Evolutionary conservation across 2,888 invertebrate species (phyloP).

Genomic region (Pristionchus exspectatus): DNA sequence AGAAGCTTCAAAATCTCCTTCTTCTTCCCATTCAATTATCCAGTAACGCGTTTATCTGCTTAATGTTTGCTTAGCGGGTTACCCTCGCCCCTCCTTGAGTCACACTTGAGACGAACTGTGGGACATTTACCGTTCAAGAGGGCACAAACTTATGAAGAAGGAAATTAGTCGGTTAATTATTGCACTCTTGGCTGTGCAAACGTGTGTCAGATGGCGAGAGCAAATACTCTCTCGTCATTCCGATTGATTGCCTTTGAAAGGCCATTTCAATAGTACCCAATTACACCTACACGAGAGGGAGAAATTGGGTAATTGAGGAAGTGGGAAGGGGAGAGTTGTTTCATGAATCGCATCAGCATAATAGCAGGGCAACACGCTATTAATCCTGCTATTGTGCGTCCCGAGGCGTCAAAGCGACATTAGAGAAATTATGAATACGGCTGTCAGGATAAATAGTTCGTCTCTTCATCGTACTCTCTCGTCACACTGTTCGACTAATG

Average conservation of each 20-base stretch:
- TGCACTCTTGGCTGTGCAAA: neutral
- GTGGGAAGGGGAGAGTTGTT: neutral
- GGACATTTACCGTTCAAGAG: constrained; percentile 27
- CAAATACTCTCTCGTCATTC: neutral
- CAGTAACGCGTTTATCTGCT: neutral
- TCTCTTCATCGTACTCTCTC: too few species aligned
- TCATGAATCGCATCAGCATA: neutral
- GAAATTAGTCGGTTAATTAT: neutral
- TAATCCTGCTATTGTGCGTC: neutral
- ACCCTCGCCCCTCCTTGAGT: neutral
- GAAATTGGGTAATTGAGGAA: neutral
- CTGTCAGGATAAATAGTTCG: neutral
- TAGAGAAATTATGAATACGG: too few species aligned
- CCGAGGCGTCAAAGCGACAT: neutral
- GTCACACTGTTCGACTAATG: too few species aligned
- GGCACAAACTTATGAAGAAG: neutral
- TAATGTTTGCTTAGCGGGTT: constrained; percentile 1
- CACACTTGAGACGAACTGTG: constrained; percentile 27
- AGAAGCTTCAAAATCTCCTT: neutral
- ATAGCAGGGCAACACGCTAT: neutral
- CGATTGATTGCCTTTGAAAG: constrained; percentile 28
- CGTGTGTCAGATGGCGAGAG: neutral
- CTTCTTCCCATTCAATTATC: neutral
- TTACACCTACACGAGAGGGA: constrained; percentile 2
- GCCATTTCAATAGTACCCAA: constrained; percentile 4